Base-by-base conservation (phyloP, 2,888 invertebrate species). In the Acleris sparsana region DNA sequence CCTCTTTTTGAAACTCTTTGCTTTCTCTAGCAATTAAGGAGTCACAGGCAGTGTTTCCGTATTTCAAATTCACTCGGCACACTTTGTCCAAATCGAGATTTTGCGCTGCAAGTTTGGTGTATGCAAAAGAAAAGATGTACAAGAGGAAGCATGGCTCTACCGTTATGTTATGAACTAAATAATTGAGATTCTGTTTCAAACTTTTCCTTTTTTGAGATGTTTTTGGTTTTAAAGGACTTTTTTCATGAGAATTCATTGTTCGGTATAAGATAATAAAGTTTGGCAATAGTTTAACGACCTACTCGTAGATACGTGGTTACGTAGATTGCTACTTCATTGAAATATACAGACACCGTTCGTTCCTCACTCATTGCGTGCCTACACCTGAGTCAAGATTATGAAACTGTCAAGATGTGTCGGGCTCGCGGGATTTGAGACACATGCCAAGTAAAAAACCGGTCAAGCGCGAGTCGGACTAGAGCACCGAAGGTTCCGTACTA, bases 71-170 rank as follows among this genome's bases (percentile, higher is more conserved):
- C 0, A 96, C 96, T 44, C 96, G 85, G 75, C 96, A 96, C 0
- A 96, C 96, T 81, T 96, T 96, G 80, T 96, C 96, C 71, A 96
- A 85, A 80, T 95, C 95, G 22, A 96, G 84, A 84, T 96, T 96
- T 82, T 96, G 96, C 7, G 95, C 95, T 22, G 95, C 95, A 69
- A 96, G 78, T 53, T 94, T 93, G 0, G 95, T 94, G 25, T 92
- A 72, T 3, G 89, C 88, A 71, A 89, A 89, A 2, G 76, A 75
- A 73, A 76, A 74, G 11, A 95, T 94, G 81, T 94, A 94, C 70
- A 93, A 93, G 1, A 94, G 94, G 61, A 95, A 80, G 93, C 94
- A 93, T 0, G 95, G 94, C 74, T 95, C 94, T 1, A 95, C 94
- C 22, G 94, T 94, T 72, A 94, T 94, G 79, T 94, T 71, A 9